Conservation (phyloP, 2,113 vertebrate species). For the Phasianus colchicus region DNA sequence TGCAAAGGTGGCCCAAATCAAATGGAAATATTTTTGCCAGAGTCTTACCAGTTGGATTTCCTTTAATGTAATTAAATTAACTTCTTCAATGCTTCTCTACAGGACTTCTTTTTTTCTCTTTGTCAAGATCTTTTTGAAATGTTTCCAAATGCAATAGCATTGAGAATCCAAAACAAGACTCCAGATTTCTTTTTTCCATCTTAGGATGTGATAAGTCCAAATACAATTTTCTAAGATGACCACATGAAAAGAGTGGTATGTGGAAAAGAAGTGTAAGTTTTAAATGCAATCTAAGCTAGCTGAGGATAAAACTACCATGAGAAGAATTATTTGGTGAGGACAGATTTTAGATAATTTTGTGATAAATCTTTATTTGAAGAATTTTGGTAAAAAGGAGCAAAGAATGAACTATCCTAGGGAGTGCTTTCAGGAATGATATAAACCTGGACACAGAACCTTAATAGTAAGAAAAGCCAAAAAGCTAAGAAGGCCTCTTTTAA, state of each 20-base stretch:
- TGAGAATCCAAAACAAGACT: not conserved
- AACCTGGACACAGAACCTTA: not conserved
- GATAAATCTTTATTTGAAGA: not conserved
- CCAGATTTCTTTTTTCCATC: not conserved
- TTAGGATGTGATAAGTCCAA: not conserved
- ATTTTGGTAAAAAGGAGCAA: not conserved
- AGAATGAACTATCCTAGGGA: not conserved
- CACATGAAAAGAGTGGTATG: not conserved
- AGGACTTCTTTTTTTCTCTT: not conserved
- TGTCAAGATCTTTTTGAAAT: not conserved
- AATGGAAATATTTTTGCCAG: not conserved
- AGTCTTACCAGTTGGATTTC: not conserved
- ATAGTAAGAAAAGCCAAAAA: not conserved
- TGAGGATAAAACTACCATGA: not conserved
- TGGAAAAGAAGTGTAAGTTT: not conserved
- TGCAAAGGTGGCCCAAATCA: too few species aligned
- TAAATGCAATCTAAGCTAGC: not conserved
- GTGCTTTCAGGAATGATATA: conserved; percentile 6
- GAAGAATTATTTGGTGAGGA: not conserved
- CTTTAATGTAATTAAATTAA: not conserved
- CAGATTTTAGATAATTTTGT: not conserved
- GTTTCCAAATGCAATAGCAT: not conserved
- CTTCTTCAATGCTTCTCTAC: not conserved
- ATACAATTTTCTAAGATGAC: not conserved
- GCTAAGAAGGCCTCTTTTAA: not conserved